Conservation (phyloP, 2,888 invertebrate species). For the Phortica okadai region DNA sequence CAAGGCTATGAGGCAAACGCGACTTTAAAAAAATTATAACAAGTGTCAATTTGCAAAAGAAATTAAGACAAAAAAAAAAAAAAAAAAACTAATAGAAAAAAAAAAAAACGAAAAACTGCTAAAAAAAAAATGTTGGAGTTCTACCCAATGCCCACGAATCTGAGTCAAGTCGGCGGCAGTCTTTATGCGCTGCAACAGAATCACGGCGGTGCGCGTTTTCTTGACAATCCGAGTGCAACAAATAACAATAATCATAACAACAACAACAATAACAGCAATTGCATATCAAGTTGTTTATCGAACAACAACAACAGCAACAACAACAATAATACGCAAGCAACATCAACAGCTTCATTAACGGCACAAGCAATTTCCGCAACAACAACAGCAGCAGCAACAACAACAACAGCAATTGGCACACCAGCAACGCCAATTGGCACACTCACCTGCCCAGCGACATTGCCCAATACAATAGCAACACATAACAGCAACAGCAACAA, state of each 20-base stretch:
- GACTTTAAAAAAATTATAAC: conserved; percentile 13
- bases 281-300: conserved; percentile 21
- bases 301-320: conserved; percentile 42
- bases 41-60: conserved; percentile 2
- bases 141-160: conserved; percentile 75
- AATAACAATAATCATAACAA: conserved; percentile 40
- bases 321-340: conserved; percentile 51
- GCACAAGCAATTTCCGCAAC: conserved; percentile 58
- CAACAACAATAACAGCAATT: conserved; percentile 46
- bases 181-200: conserved; percentile 72
- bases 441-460: conserved; percentile 63
- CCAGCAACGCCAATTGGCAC: conserved; percentile 54
- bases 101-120: neutral
- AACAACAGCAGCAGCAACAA: conserved; percentile 54
- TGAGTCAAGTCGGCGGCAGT: conserved; percentile 72
- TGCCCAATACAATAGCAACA: conserved; percentile 30
- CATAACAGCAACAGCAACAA: conserved; percentile 49
- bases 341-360: conserved; percentile 68
- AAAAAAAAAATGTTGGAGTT: conserved; percentile 72
- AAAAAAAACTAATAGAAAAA: conserved; percentile 9
- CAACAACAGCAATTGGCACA: conserved; percentile 39
- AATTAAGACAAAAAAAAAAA: conserved; percentile 23
- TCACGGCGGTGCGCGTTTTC: conserved; percentile 71
- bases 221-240: conserved; percentile 65
- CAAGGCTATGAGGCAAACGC: neutral